These are phyloP conservation scores for Prionace glauca DNA, from an alignment of 2,797 vertebrate species.

Conservation along the genomic window DNA sequence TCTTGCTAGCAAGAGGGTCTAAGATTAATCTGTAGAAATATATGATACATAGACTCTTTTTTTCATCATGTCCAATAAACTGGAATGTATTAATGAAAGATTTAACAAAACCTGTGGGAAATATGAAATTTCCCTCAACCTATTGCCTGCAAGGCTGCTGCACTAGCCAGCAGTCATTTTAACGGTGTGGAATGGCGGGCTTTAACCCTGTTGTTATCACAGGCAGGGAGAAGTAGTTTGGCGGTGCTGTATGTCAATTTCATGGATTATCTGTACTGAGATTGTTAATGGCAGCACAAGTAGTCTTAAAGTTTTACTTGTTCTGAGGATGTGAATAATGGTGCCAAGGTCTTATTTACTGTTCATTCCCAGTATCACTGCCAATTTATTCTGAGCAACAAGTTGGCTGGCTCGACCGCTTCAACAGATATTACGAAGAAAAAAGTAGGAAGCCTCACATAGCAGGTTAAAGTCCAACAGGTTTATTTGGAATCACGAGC, in stretches of 20 bases:
- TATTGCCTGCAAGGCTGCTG: not conserved
- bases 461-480: no score
- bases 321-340: not conserved
- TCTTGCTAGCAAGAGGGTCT: conserved; percentile 1
- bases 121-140: not conserved
- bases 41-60: conserved; percentile 31
- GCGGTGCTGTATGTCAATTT: not conserved
- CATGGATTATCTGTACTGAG: not conserved
- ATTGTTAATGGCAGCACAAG: not conserved
- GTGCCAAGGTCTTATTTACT: not conserved
- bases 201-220: not conserved
- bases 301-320: not conserved
- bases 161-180: not conserved
- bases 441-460: no score
- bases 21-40: conserved; percentile 32
- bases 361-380: not conserved
- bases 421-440: not conserved
- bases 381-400: not conserved
- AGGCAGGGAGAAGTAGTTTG: not conserved
- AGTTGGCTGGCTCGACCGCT: not conserved
- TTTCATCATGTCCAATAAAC: conserved; percentile 27
- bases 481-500: no score
- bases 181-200: not conserved
- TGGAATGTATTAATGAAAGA: conserved; percentile 27
- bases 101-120: conserved; percentile 31